Evolutionary conservation across 2,888 invertebrate species (phyloP).

Genomic region (Eledona agricola): DNA sequence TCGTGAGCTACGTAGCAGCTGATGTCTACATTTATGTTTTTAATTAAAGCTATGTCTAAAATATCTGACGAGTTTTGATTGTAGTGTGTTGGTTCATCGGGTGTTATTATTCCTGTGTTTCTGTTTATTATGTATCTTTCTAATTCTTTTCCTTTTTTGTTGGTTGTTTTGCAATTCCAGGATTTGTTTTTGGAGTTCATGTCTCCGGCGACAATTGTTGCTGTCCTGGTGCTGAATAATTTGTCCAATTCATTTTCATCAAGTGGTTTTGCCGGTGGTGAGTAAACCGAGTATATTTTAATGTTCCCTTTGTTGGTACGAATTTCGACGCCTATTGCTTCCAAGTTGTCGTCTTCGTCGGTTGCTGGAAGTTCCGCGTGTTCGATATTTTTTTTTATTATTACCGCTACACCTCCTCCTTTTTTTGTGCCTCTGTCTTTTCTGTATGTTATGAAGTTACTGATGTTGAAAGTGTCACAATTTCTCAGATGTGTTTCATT

Average conservation of each 20-base stretch:
- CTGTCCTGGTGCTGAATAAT: not conserved
- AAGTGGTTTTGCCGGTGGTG: not conserved
- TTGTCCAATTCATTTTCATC: not conserved
- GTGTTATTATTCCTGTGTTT: not conserved
- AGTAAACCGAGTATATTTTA: not conserved
- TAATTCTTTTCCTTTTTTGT: not conserved
- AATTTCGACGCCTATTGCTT: not conserved
- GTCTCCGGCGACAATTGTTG: not conserved
- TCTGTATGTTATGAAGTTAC: constrained; percentile 4
- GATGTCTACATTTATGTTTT: not conserved
- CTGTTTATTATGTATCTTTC: not conserved
- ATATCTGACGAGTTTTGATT: not conserved
- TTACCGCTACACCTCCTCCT: not conserved
- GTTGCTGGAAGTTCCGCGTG: not conserved
- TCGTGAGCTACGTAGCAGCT: not conserved
- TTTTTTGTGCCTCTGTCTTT: not conserved
- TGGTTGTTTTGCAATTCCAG: constrained; percentile 1
- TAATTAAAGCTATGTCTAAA: not conserved
- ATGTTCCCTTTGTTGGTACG: not conserved
- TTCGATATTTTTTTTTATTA: not conserved
- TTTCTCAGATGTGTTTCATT: constrained; percentile 9
- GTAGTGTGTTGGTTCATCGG: constrained; percentile 1
- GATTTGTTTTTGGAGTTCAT: not conserved
- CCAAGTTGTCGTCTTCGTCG: not conserved
- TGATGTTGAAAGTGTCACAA: not conserved